Percentiles rank a stretch among this genome's conserved stretches.
phyloP scores from a whole-genome alignment of 2,113 vertebrate species.

The Coryphaenoides rupestris region DNA sequence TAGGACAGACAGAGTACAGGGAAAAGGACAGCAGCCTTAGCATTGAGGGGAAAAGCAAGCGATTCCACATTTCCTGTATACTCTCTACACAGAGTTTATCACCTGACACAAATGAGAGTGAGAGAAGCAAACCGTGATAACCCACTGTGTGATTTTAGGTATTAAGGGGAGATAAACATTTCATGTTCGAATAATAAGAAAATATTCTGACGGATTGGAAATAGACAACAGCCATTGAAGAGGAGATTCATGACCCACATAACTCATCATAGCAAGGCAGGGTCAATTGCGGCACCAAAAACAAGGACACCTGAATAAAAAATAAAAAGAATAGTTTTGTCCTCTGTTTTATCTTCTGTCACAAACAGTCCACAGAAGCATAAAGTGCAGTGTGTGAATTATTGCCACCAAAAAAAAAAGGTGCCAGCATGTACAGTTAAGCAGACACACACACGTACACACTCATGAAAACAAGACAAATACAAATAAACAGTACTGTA shows the following conservation, averaged over 20 bases:
- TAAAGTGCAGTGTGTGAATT: constrained; percentile 3
- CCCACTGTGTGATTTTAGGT: no score
- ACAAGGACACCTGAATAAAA: neutral
- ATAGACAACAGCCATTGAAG: no score
- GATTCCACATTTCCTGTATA: no score
- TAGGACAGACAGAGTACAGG: constrained; percentile 35
- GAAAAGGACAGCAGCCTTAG: constrained; percentile 3
- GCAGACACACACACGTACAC: constrained; percentile 6
- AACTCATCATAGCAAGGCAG: no score
- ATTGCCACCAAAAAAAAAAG: constrained; percentile 15
- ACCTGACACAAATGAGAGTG: no score
- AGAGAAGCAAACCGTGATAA: no score
- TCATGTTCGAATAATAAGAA: no score
- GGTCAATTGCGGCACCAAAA: neutral
- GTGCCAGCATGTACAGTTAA: neutral
- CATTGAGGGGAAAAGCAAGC: no score
- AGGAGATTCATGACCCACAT: no score
- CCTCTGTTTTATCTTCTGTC: constrained; percentile 8
- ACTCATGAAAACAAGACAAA: neutral
- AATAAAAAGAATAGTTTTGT: neutral
- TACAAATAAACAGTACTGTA: constrained; percentile 1
- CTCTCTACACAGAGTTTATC: no score
- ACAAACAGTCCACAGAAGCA: constrained; percentile 2
- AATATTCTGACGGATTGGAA: no score
- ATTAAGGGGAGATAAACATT: no score